Evolutionary conservation across 2,797 vertebrate genomes (phyloP).

Genomic region (Esox lucius): DNA sequence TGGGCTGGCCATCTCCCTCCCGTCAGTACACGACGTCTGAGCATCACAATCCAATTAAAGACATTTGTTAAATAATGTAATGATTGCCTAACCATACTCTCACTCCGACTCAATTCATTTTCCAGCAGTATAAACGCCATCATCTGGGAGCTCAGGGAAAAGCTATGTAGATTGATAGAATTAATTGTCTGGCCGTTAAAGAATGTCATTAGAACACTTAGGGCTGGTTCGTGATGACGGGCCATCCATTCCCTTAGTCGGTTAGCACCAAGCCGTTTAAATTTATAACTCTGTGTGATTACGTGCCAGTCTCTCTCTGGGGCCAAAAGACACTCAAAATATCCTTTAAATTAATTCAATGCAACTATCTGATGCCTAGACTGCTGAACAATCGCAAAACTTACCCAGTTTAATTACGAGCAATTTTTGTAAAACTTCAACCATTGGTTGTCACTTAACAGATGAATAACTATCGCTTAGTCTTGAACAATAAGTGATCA

Average conservation of each 20-base stretch:
- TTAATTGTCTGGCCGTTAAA: conserved; percentile 78
- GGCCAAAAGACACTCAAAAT: conserved; percentile 66
- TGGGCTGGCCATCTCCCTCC: conserved; percentile 50
- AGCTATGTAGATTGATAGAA: conserved; percentile 82
- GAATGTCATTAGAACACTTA: conserved; percentile 81
- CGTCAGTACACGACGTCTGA: conserved; percentile 65
- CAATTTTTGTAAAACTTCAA: conserved; percentile 14
- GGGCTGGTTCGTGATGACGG: conserved; percentile 69
- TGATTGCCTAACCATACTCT: conserved; percentile 75
- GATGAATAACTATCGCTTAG: background rate
- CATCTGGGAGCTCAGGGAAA: conserved; percentile 72
- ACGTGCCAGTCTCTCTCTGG: conserved; percentile 61
- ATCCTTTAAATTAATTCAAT: conserved; percentile 79
- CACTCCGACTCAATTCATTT: conserved; percentile 74
- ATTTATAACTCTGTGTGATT: conserved; percentile 83
- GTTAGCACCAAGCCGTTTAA: conserved; percentile 76
- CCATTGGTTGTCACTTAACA: background rate
- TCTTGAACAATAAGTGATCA: background rate
- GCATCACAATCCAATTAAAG: conserved; percentile 80
- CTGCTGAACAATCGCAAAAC: conserved; percentile 48
- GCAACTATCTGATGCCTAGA: conserved; percentile 52
- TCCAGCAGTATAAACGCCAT: conserved; percentile 74
- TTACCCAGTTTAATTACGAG: background rate
- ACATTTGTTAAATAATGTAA: conserved; percentile 80
- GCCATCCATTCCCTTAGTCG: conserved; percentile 72